Evolutionary conservation across 1,140 invertebrate genomes (phyloP).

Genomic region (Nebria ingens): DNA sequence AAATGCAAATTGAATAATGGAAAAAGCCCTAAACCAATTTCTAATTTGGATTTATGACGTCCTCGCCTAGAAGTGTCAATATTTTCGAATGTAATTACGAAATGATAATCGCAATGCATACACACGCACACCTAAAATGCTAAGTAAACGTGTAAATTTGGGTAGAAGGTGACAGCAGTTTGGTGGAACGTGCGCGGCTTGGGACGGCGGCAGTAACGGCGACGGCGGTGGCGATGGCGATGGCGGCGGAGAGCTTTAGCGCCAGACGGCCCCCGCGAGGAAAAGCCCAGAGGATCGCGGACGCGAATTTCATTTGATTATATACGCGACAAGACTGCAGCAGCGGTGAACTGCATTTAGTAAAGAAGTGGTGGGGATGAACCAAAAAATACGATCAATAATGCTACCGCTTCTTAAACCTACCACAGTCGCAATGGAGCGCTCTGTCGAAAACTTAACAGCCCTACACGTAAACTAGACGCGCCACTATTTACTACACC

Average conservation of each 20-base stretch:
- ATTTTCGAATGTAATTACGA: no score
- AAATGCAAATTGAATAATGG: no score
- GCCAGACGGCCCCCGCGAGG: slow-evolving; percentile 22
- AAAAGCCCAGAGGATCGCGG: slow-evolving; percentile 20
- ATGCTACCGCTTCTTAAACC: slow-evolving; percentile 33
- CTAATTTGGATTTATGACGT: no score
- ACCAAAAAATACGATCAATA: slow-evolving; percentile 39
- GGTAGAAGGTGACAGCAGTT: not conserved
- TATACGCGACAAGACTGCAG: slow-evolving; percentile 8
- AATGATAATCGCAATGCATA: no score
- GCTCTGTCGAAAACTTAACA: slow-evolving; percentile 22
- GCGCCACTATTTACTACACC: no score
- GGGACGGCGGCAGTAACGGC: slow-evolving; percentile 5
- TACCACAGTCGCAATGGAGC: slow-evolving; percentile 35
- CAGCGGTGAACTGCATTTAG: slow-evolving; percentile 7
- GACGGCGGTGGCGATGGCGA: slow-evolving; percentile 13
- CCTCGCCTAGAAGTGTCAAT: no score
- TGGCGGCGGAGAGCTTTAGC: slow-evolving; percentile 15
- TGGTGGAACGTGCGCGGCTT: not conserved
- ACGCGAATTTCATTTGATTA: slow-evolving; percentile 9
- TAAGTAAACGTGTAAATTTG: not conserved
- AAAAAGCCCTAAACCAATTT: no score
- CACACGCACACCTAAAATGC: not conserved
- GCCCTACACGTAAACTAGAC: no score
- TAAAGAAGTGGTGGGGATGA: slow-evolving; percentile 16